Evolutionary conservation across 2,113 vertebrate genomes (phyloP).

Genomic region (Solenodon paradoxus): DNA sequence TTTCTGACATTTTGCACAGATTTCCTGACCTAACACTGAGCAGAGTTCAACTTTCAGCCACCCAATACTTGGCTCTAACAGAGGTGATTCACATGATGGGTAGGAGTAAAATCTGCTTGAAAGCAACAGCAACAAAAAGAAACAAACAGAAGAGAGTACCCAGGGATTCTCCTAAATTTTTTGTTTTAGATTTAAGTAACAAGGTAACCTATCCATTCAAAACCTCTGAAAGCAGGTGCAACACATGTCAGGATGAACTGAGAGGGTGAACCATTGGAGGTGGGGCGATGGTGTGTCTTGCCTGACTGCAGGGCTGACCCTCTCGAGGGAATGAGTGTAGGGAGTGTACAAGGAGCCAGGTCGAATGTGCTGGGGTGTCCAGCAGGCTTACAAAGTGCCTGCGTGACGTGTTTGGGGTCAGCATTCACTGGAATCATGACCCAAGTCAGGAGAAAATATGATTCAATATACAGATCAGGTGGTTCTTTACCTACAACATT

Average conservation of each 20-base stretch:
- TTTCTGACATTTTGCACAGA: not conserved
- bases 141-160: not conserved
- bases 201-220: not conserved
- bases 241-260: not conserved
- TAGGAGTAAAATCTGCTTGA: not conserved
- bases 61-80: not conserved
- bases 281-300: not conserved
- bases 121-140: not conserved
- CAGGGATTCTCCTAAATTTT: not conserved
- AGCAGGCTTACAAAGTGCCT: not conserved
- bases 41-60: not conserved
- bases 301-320: not conserved
- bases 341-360: not conserved
- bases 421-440: not conserved
- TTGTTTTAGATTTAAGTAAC: not conserved
- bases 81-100: not conserved
- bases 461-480: not conserved
- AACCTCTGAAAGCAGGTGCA: not conserved
- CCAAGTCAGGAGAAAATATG: constrained; percentile 17
- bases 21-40: not conserved
- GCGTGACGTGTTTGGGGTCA: not conserved
- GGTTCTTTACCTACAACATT: not conserved
- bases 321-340: rapidly evolving
- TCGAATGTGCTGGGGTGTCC: not conserved
- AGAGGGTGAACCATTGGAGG: rapidly evolving